Base-by-base conservation (phyloP, 2,888 invertebrate species). In the Timema podura region DNA sequence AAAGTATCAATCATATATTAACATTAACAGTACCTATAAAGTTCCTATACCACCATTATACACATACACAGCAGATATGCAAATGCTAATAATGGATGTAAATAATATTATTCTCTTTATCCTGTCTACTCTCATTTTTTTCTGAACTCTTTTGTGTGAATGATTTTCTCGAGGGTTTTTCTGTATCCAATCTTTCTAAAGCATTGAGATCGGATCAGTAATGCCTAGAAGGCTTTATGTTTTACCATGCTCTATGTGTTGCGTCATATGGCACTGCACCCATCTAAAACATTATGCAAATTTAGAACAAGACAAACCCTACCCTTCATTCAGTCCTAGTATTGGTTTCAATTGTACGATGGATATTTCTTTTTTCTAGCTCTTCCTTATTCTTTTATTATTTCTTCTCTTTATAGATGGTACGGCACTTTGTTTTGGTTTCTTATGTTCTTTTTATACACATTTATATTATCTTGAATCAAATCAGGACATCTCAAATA, bases 281-380 rank as follows among this genome's bases (percentile, higher is more conserved):
- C 61, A 61, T 61, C 61, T 11, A 61, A 61, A 61, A 44, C 45
- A 61, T 61, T 61, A 61, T 61, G 61, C 61, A 30, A 61, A 61
- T 61, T 61, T 15, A 45, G 61, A 44, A 30, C 30, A 30, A 30
- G 30, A 30, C 30, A 30, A 30, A 30, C 30, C 30, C 30, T 30
- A 30, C 30, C 16, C 45, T 61, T 61, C 61, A 30, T 61, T 61
- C 61, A 44, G 30, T 30, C 61, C 11, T 61, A 30, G 30, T 61
- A 61, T 61, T 61, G 61, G 61, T 61, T 61, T 61, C 61, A 61
- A 61, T 61, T 61, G 30, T 61, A 61, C 30, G 61, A 30, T 61
- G 61, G 30, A 30, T 30, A 30, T 30, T 30, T 30, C 30, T 30
- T 30, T 30, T 30, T 30, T 30, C 3, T 30, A 30, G 30, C 30